phyloP scores from a whole-genome alignment of 2,113 vertebrate genomes.

The Hippoglossus stenolepis region DNA sequence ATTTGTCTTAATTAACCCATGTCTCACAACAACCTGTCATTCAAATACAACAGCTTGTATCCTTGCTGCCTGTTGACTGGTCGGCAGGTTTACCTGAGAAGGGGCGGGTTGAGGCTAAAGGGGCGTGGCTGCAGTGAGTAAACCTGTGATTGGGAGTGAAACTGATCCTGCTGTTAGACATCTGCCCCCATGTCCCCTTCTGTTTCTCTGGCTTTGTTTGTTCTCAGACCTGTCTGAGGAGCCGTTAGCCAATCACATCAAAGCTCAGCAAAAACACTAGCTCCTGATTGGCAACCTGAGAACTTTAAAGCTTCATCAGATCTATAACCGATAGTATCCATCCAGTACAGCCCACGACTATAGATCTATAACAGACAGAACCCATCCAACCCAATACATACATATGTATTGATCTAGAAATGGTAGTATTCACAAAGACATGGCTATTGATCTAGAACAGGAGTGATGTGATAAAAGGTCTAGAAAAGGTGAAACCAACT shows the following conservation, averaged over 20 bases:
- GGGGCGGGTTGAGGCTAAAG: background rate
- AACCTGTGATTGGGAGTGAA: constrained; percentile 67
- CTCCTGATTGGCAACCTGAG: constrained; percentile 24
- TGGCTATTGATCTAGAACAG: background rate
- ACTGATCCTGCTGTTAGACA: constrained; percentile 65
- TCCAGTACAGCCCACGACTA: background rate
- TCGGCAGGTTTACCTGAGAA: constrained; percentile 23
- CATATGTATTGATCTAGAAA: background rate
- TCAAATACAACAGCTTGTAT: constrained; percentile 27
- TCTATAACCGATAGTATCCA: no score
- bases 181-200: constrained; percentile 39
- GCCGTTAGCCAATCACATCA: constrained; percentile 30
- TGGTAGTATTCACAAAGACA: background rate
- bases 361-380: background rate
- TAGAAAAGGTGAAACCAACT: background rate
- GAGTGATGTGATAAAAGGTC: no score
- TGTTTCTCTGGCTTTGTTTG: constrained; percentile 14
- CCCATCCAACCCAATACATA: background rate
- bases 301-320: background rate
- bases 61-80: constrained; percentile 41
- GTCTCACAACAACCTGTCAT: constrained; percentile 29
- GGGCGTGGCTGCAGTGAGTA: constrained; percentile 21
- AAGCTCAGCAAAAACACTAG: background rate
- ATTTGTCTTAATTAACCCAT: constrained; percentile 50
- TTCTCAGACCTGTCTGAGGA: constrained; percentile 13